Evolutionary conservation across 2,113 vertebrate genomes (phyloP).

Genomic region (Rhadina sibilatrix): DNA sequence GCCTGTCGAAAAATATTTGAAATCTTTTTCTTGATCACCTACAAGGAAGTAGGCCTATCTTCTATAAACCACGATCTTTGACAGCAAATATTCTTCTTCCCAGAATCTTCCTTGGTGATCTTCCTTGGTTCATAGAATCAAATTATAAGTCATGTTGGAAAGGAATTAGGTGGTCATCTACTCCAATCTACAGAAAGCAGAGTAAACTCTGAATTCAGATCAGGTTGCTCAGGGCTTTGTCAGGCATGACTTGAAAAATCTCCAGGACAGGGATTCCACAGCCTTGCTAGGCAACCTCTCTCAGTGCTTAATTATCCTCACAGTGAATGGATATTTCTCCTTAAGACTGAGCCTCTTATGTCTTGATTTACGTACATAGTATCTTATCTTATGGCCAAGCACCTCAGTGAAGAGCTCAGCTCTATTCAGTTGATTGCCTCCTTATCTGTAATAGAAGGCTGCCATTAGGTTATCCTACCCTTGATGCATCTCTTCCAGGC

Average conservation of each 20-base stretch:
- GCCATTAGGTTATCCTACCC: neutral
- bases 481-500: neutral
- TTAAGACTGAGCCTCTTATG: neutral
- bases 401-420: neutral
- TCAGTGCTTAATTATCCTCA: neutral
- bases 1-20: neutral
- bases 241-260: neutral
- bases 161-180: neutral
- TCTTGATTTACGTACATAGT: neutral
- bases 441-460: neutral
- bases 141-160: neutral
- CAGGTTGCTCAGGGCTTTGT: neutral
- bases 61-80: neutral
- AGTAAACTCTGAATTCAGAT: neutral
- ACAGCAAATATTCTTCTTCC: neutral
- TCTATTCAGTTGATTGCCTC: neutral
- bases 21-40: neutral
- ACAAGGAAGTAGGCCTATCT: neutral
- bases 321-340: neutral
- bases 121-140: neutral
- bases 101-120: neutral
- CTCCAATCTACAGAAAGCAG: neutral
- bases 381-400: neutral
- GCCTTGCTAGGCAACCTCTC: neutral
- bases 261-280: neutral